Percentiles rank a stretch among this genome's conserved stretches.
Evolutionary conservation across 2,797 vertebrate genomes (phyloP).

Genomic region (Melanotaenia maccullochi): DNA sequence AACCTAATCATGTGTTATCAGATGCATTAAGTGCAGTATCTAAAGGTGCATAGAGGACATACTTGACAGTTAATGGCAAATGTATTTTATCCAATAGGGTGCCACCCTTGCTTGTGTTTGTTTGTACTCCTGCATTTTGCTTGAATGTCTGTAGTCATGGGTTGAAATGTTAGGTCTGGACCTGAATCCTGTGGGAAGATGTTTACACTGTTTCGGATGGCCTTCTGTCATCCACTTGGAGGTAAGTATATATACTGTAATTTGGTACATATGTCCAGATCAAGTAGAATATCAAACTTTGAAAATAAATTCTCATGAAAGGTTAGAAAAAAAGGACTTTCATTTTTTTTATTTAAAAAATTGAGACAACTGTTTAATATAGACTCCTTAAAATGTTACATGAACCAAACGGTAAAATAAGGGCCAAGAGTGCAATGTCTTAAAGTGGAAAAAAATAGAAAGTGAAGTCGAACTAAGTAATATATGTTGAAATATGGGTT

Average conservation of each 20-base stretch:
- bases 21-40: slow-evolving; percentile 55
- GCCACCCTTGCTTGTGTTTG: slow-evolving; percentile 4
- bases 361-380: neutral
- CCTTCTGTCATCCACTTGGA: slow-evolving; percentile 51
- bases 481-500: slow-evolving; percentile 32
- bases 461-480: neutral
- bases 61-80: slow-evolving; percentile 31
- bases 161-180: slow-evolving; percentile 21
- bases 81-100: slow-evolving; percentile 29
- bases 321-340: neutral
- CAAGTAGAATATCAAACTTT: neutral
- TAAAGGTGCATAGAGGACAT: slow-evolving; percentile 41
- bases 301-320: neutral
- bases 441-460: neutral
- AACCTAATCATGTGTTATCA: slow-evolving; percentile 49
- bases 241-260: neutral
- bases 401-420: neutral
- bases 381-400: neutral
- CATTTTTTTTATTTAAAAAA: slow-evolving; percentile 1
- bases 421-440: neutral
- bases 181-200: slow-evolving; percentile 41
- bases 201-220: slow-evolving; percentile 26
- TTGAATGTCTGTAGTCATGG: neutral
- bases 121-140: neutral
- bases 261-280: slow-evolving; percentile 8